These are phyloP conservation scores for Florisuga fusca DNA, from an alignment of 2,797 vertebrate species.

Conservation along the genomic window DNA sequence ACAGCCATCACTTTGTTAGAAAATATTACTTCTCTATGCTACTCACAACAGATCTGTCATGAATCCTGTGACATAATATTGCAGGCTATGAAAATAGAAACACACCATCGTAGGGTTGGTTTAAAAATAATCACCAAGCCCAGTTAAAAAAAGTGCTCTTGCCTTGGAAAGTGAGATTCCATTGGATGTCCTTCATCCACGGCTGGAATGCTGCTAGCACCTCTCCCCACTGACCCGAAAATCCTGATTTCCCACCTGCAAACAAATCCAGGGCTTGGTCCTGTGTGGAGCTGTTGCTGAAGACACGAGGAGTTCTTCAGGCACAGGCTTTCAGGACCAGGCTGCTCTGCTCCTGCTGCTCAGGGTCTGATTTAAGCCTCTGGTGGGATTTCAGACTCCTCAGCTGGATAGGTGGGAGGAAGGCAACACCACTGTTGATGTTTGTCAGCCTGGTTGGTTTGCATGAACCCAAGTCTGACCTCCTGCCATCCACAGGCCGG, in stretches of 20 bases:
- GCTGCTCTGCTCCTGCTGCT: not conserved
- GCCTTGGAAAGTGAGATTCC: not conserved
- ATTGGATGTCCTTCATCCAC: not conserved
- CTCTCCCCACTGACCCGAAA: not conserved
- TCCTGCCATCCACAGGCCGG: not conserved
- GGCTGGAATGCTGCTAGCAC: not conserved
- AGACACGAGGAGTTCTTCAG: not conserved
- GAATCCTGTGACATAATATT: not conserved
- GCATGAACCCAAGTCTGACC: not conserved
- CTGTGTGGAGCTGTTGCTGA: not conserved
- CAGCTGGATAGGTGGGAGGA: not conserved
- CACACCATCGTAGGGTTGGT: not conserved
- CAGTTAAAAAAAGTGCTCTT: not conserved
- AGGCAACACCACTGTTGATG: not conserved
- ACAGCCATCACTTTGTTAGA: constrained; percentile 52
- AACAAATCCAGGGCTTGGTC: not conserved
- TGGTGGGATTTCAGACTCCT: fast-evolving
- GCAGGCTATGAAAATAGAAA: constrained; percentile 58
- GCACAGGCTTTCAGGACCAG: not conserved
- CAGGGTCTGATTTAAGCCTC: not conserved
- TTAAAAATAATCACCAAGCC: constrained; percentile 9
- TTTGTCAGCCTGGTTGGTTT: not conserved
- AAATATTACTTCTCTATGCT: constrained; percentile 22
- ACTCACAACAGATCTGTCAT: constrained; percentile 3
- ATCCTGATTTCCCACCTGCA: not conserved